These are phyloP conservation scores for Drosophila melanosoma DNA, from an alignment of 2,888 invertebrate species.

Conservation along the genomic window DNA sequence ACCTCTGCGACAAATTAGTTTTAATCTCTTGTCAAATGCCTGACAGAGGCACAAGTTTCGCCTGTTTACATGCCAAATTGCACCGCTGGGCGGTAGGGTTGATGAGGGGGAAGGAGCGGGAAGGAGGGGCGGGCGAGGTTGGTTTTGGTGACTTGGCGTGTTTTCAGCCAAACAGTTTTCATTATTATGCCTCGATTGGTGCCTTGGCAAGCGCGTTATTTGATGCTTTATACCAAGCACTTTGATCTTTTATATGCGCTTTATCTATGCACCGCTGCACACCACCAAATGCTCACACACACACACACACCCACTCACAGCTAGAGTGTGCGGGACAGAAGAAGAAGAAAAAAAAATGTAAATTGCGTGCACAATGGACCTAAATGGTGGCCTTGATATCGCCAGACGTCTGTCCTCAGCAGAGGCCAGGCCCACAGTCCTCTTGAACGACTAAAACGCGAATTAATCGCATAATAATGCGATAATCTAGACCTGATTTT, in stretches of 20 bases:
- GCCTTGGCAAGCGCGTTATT: slow-evolving; percentile 68
- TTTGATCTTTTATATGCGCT: slow-evolving; percentile 77
- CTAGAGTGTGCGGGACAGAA: background rate
- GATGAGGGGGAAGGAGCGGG: background rate
- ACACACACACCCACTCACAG: slow-evolving; percentile 8
- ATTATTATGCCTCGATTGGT: slow-evolving; percentile 77
- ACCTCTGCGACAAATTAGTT: slow-evolving; percentile 46
- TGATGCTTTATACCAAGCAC: slow-evolving; percentile 72
- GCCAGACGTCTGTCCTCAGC: slow-evolving; percentile 44
- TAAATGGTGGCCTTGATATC: slow-evolving; percentile 62
- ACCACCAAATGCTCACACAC: slow-evolving; percentile 24
- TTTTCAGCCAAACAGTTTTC: slow-evolving; percentile 59
- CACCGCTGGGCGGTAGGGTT: background rate
- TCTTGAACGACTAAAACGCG: slow-evolving; percentile 28
- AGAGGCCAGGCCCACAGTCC: slow-evolving; percentile 31
- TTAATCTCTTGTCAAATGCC: slow-evolving; percentile 74
- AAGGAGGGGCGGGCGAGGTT: too few species aligned
- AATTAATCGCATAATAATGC: slow-evolving; percentile 62
- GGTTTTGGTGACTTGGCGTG: background rate
- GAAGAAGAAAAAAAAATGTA: slow-evolving; percentile 23
- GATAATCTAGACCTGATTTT: slow-evolving; percentile 69
- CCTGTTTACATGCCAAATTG: slow-evolving; percentile 52
- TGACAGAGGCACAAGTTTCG: slow-evolving; percentile 50
- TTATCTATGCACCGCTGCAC: slow-evolving; percentile 61
- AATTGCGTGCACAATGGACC: slow-evolving; percentile 59